Evolutionary conservation across 2,888 invertebrate genomes (phyloP), one percentile per base, ranked within the genome.

Genomic region (Scaptomyza tumidula): DNA sequence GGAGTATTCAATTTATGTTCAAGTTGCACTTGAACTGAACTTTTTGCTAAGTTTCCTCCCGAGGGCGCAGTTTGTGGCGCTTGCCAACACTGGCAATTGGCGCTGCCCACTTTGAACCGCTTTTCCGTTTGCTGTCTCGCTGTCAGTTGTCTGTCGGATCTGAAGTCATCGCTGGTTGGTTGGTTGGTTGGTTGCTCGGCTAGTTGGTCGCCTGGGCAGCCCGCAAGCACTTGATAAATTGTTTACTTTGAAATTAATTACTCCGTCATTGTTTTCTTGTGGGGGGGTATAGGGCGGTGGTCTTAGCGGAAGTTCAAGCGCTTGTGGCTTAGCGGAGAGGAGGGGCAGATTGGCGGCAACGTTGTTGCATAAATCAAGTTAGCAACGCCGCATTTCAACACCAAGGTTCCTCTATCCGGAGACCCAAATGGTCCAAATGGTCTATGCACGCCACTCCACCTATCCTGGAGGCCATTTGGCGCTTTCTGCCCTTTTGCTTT

Each of bases 211-310:
- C 54, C 29, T 56, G 65, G 52, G 43, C 59, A 37, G 43, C 68
- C 71, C 54, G 54, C 59, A 76, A 72, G 74, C 82, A 75, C 74
- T 89, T 85, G 84, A 84, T 86, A 85, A 82, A 79, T 87, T 89
- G 89, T 88, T 89, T 88, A 81, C 87, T 80, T 74, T 75, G 68
- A 83, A 86, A 85, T 86, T 86, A 88, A 83, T 86, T 88, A 88
- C 82, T 72, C 71, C 72, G 75, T 83, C 79, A 85, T 88, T 86
- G 85, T 86, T 80, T 74, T 71, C 79, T 82, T 73, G 65, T 46
- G 24, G 9, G 6, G 16, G 27, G 24, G 24, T 4, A 44, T 31
- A 48, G 53, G 52, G 31, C n/a, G 35, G n/a, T 4, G 33, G 19
- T 3, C 52, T 31, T 45, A 49, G 59, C 82, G 83, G 78, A 83